Percentiles rank a stretch among this genome's conserved stretches.
Evolutionary conservation across 2,797 vertebrate genomes (phyloP).

Genomic region (Pantherophis alleghaniensis): DNA sequence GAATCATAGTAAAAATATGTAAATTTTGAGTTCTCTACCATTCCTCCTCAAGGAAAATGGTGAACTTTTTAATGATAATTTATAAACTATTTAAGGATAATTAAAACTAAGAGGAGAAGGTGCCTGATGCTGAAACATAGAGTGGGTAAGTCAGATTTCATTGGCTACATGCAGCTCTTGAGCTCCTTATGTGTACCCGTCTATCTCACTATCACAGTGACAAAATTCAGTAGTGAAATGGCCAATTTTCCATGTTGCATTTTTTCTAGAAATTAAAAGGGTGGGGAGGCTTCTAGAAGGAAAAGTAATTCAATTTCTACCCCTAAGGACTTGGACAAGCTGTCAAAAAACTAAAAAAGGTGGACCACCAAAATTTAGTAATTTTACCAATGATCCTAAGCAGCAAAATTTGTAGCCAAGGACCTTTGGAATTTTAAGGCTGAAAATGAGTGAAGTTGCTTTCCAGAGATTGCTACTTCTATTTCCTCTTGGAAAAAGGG

Average conservation of each 20-base stretch:
- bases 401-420: neutral
- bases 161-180: neutral
- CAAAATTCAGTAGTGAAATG: neutral
- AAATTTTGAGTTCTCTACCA: neutral
- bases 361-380: neutral
- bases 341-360: neutral
- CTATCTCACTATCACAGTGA: neutral
- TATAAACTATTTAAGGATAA: neutral
- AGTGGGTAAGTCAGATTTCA: neutral
- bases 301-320: neutral
- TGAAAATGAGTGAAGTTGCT: neutral
- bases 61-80: neutral
- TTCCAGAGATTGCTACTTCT: neutral
- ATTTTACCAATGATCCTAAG: neutral
- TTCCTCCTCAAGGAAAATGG: neutral
- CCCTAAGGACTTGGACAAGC: neutral
- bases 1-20: neutral
- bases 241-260: neutral
- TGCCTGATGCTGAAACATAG: neutral
- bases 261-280: neutral
- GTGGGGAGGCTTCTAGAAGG: neutral
- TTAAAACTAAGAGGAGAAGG: neutral
- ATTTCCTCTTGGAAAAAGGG: neutral
- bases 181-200: neutral
- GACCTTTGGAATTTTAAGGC: neutral